Evolutionary conservation across 2,113 vertebrate species (phyloP).

Genomic region (Vombatus ursinus): DNA sequence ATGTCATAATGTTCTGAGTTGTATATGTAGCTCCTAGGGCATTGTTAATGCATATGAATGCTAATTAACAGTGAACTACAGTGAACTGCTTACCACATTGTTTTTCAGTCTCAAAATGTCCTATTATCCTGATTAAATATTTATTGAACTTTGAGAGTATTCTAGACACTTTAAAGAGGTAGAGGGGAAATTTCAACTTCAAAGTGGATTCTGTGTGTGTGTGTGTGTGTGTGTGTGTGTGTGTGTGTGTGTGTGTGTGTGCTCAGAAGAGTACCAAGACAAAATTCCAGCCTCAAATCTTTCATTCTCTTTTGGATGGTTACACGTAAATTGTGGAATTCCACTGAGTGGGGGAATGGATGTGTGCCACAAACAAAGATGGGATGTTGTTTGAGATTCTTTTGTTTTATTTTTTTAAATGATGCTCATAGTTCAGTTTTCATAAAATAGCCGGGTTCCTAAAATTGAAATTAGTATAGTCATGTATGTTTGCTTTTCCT

Average conservation of each 20-base stretch:
- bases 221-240: background rate
- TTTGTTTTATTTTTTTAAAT: background rate
- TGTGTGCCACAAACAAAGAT: background rate
- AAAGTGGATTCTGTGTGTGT: constrained; percentile 29
- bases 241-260: background rate
- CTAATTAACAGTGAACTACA: constrained; percentile 68
- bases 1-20: constrained; percentile 56
- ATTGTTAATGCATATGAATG: constrained; percentile 52
- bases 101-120: constrained; percentile 69
- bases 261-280: constrained; percentile 5
- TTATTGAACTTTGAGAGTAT: constrained; percentile 70
- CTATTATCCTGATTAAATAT: constrained; percentile 75
- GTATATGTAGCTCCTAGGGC: constrained; percentile 23
- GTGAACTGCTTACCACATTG: constrained; percentile 62
- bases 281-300: background rate
- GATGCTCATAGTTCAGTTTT: background rate
- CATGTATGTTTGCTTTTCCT: constrained; percentile 8
- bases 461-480: background rate
- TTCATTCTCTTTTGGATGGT: background rate
- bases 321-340: background rate
- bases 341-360: background rate
- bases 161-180: constrained; percentile 33
- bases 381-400: background rate
- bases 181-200: constrained; percentile 43
- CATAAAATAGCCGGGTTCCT: background rate